phyloP scores from a whole-genome alignment of 2,888 invertebrate species.

The Gari tellinella region DNA sequence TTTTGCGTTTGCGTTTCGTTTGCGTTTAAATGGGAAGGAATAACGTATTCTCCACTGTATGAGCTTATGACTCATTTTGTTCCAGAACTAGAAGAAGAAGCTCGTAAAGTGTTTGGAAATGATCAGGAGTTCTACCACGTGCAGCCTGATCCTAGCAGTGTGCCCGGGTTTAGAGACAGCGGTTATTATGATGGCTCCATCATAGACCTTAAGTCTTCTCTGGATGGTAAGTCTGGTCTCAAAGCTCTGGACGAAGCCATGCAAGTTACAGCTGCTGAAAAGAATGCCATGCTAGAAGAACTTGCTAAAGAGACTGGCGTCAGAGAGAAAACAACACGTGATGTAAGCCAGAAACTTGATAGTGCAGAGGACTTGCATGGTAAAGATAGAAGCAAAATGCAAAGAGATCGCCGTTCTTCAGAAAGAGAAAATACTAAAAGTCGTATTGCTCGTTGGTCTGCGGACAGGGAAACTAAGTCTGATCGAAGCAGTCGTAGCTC shows the following conservation, averaged over 20 bases:
- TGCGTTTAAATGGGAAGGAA: no score
- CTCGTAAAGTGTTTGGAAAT: slow-evolving; percentile 53
- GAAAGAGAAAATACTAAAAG: no score
- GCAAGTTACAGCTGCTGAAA: slow-evolving; percentile 1
- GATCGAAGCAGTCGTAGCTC: no score
- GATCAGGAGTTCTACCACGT: slow-evolving; percentile 56
- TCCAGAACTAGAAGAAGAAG: slow-evolving; percentile 49
- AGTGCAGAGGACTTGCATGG: background rate
- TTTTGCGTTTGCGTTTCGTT: no score
- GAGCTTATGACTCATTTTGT: no score
- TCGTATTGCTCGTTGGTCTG: no score
- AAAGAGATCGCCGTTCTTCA: background rate
- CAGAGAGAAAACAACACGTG: background rate
- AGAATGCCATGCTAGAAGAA: slow-evolving; percentile 7
- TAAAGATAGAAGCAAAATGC: background rate
- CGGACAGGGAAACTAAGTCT: no score
- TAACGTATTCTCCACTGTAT: no score
- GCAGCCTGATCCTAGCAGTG: slow-evolving; percentile 30
- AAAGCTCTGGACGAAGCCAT: slow-evolving; percentile 3
- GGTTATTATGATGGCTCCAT: slow-evolving; percentile 54
- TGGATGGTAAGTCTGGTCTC: slow-evolving; percentile 15
- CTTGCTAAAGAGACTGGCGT: background rate
- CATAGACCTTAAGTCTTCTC: slow-evolving; percentile 16
- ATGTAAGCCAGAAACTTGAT: background rate
- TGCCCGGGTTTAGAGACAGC: slow-evolving; percentile 54